phyloP scores from a whole-genome alignment of 2,888 invertebrate species.

The Macroteleia sp. region DNA sequence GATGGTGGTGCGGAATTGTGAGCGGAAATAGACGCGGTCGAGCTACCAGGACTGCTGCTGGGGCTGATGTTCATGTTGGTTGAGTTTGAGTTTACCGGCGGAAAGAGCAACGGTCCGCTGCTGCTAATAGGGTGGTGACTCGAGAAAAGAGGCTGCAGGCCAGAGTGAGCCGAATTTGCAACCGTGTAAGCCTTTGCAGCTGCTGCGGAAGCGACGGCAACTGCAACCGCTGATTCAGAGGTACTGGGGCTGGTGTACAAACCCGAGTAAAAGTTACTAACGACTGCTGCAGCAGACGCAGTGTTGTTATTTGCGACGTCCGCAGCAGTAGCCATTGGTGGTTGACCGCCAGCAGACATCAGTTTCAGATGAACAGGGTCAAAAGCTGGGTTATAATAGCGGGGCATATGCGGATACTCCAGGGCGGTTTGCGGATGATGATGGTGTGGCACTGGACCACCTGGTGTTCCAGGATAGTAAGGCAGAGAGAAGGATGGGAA shows the following conservation, averaged over 20 bases:
- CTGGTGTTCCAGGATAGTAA: constrained; percentile 87
- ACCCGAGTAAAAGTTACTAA: too few relatives aligned
- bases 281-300: too few relatives aligned
- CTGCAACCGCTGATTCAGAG: constrained; percentile 79
- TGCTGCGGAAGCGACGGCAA: constrained; percentile 84
- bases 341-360: too few relatives aligned
- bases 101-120: constrained; percentile 85
- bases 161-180: constrained; percentile 56
- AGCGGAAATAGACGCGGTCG: constrained; percentile 72
- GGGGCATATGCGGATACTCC: constrained; percentile 87
- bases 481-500: constrained; percentile 88
- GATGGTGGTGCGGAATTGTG: constrained; percentile 84
- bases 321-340: too few relatives aligned
- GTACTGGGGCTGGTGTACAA: constrained; percentile 85
- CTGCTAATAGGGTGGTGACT: constrained; percentile 83
- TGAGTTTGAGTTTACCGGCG: constrained; percentile 69
- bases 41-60: constrained; percentile 71
- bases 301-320: too few relatives aligned
- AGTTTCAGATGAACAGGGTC: too few relatives aligned
- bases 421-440: constrained; percentile 86
- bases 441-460: constrained; percentile 84
- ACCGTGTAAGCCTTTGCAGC: constrained; percentile 84
- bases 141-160: constrained; percentile 65
- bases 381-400: too few relatives aligned
- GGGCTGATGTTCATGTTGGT: constrained; percentile 70